These are phyloP conservation scores for Drosophila lini DNA, from an alignment of 1,140 invertebrate genomes.

Conservation along the genomic window DNA sequence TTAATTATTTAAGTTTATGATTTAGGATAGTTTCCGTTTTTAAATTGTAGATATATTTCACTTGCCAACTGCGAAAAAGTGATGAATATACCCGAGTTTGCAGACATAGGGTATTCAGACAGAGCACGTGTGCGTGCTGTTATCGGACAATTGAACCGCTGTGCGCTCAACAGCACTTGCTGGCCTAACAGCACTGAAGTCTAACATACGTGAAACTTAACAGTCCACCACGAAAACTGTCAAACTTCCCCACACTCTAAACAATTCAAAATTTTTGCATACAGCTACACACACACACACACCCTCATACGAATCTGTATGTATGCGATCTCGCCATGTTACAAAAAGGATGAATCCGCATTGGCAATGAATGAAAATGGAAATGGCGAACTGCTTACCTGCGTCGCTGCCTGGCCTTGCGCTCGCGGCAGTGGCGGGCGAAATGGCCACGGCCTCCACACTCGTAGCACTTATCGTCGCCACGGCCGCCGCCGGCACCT, in stretches of 20 bases:
- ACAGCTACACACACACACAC: conserved; percentile 26
- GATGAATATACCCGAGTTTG: neutral
- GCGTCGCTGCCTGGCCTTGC: conserved; percentile 71
- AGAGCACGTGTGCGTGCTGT: conserved; percentile 31
- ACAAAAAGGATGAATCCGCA: conserved; percentile 26
- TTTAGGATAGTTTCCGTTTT: neutral
- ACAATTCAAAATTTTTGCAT: conserved; percentile 61
- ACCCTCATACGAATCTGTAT: conserved; percentile 22
- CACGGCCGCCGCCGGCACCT: conserved; percentile 86
- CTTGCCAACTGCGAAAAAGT: neutral
- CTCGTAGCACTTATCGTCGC: conserved; percentile 93
- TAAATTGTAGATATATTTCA: neutral
- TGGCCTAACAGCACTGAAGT: conserved; percentile 3
- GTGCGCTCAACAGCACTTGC: conserved; percentile 8
- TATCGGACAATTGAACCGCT: neutral
- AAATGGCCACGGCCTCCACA: conserved; percentile 96
- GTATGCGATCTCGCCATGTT: conserved; percentile 54
- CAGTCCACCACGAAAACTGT: conserved; percentile 28
- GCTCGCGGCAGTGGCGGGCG: conserved; percentile 92
- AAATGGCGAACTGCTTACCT: conserved; percentile 61
- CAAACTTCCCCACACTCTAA: conserved; percentile 46
- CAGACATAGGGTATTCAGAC: neutral
- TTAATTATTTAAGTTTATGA: neutral
- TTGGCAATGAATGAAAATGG: conserved; percentile 68
- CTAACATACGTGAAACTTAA: conserved; percentile 4